Evolutionary conservation across 2,888 invertebrate species (phyloP).

Genomic region (Plagodis dolabraria): DNA sequence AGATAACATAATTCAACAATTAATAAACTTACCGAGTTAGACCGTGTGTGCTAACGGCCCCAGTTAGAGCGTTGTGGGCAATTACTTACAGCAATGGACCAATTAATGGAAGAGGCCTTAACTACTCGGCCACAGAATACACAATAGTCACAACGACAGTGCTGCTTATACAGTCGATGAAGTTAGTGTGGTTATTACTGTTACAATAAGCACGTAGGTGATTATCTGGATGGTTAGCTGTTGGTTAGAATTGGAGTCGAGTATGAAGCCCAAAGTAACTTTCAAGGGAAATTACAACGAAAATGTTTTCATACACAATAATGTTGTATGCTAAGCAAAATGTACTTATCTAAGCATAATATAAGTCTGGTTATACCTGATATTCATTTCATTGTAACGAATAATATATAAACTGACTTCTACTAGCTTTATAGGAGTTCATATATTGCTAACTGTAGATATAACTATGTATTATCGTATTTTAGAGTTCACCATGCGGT

Average conservation of each 20-base stretch:
- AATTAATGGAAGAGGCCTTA: constrained; percentile 56
- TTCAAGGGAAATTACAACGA: no score
- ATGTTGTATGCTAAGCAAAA: no score
- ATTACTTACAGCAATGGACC: constrained; percentile 63
- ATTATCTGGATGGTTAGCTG: constrained; percentile 8
- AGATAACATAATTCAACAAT: constrained; percentile 46
- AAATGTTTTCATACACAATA: no score
- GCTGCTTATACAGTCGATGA: constrained; percentile 15
- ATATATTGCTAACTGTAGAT: no score
- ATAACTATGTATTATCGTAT: no score
- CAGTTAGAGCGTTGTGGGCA: constrained; percentile 55
- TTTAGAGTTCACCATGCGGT: background rate
- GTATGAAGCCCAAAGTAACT: no score
- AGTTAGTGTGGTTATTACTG: constrained; percentile 25
- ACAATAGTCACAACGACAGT: constrained; percentile 39
- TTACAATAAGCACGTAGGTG: constrained; percentile 22
- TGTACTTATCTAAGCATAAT: no score
- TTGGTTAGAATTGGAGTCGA: no score
- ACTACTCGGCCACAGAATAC: constrained; percentile 38
- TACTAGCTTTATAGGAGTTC: no score
- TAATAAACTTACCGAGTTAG: constrained; percentile 54
- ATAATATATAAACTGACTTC: no score
- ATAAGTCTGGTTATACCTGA: no score
- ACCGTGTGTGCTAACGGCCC: constrained; percentile 50
- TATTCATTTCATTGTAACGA: no score